Evolutionary conservation across 1,140 invertebrate genomes (phyloP).

Genomic region (Drosophila albomicans): DNA sequence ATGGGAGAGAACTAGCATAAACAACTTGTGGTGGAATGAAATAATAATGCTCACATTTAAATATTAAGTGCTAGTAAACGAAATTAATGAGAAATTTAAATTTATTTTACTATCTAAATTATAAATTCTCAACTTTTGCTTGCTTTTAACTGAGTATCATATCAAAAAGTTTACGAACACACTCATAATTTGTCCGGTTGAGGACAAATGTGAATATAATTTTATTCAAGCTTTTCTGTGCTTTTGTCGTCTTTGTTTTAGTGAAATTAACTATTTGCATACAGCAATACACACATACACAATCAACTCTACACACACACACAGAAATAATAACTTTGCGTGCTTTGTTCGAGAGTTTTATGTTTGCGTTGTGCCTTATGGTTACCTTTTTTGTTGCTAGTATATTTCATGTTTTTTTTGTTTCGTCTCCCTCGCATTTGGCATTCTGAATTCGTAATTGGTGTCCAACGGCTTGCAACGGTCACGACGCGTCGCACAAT

Average conservation of each 20-base stretch:
- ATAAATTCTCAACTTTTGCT: no score
- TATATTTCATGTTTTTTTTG: not conserved
- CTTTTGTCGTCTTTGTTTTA: conserved; percentile 11
- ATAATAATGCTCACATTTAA: not conserved
- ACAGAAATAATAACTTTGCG: conserved; percentile 18
- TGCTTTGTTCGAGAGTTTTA: conserved; percentile 1
- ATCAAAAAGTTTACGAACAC: no score
- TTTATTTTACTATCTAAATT: no score
- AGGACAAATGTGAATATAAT: conserved; percentile 8
- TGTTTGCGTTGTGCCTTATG: conserved; percentile 1
- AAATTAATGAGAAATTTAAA: no score
- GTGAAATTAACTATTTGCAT: conserved; percentile 25
- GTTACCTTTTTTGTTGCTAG: conserved; percentile 3
- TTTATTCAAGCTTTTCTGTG: conserved; percentile 10
- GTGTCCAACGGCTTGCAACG: conserved; percentile 12
- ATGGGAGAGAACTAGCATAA: not conserved
- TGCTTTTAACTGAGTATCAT: no score
- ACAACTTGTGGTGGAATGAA: not conserved
- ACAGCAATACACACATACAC: conserved; percentile 1
- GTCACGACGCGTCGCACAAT: conserved; percentile 15
- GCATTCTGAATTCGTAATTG: conserved; percentile 26
- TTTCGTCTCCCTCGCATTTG: not conserved
- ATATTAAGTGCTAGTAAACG: no score
- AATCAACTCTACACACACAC: not conserved
- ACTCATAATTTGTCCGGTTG: not conserved